Conservation (phyloP, 2,888 invertebrate species). For the Monopis laevigella region DNA sequence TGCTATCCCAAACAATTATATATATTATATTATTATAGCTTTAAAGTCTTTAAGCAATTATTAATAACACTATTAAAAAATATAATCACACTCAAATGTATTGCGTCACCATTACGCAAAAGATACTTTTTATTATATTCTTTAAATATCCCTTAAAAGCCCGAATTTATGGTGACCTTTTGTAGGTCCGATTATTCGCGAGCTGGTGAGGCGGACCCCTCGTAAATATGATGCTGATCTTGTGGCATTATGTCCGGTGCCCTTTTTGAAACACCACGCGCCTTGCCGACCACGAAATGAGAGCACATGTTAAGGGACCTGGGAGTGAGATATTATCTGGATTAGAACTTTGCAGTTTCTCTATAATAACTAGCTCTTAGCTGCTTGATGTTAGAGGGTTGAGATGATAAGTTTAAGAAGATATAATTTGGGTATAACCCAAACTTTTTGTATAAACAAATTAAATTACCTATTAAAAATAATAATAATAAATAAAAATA, state of each 20-base stretch:
- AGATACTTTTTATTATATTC: no score
- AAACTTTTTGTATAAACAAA: neutral
- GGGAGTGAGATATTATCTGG: constrained; percentile 1
- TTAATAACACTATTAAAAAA: neutral
- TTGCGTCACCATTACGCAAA: no score
- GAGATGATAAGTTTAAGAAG: neutral
- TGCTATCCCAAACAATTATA: no score
- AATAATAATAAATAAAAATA: no score
- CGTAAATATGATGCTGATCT: constrained; percentile 51
- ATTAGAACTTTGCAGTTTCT: constrained; percentile 1
- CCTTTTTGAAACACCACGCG: constrained; percentile 19
- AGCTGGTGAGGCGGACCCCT: constrained; percentile 27
- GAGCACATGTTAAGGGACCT: constrained; percentile 22
- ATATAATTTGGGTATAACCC: neutral
- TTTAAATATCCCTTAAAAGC: neutral
- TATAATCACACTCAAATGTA: no score
- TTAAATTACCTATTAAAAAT: no score
- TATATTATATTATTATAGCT: neutral
- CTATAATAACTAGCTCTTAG: no score
- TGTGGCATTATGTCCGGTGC: constrained; percentile 33
- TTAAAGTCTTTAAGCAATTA: neutral
- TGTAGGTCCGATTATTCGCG: constrained; percentile 16
- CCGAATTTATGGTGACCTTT: constrained; percentile 24
- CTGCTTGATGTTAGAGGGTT: no score
- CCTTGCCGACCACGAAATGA: constrained; percentile 24